Conservation (phyloP, 2,113 vertebrate genomes). For the Notarius quadriscutis region DNA sequence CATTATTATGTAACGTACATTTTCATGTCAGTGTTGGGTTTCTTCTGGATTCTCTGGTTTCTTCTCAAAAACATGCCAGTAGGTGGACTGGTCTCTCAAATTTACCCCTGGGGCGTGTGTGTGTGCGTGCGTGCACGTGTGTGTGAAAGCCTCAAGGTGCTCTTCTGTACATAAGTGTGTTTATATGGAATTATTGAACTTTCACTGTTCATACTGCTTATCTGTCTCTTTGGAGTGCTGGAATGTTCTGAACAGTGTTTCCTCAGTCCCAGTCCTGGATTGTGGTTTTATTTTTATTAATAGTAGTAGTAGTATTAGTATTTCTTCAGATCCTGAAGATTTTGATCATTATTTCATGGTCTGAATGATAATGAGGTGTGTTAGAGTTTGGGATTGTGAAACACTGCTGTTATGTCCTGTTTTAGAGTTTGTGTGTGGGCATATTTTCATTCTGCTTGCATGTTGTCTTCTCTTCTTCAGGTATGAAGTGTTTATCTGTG, state of each 20-base stretch:
- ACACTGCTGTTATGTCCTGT: background rate
- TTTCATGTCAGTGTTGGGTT: background rate
- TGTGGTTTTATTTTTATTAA: background rate
- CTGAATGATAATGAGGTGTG: background rate
- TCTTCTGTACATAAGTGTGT: background rate
- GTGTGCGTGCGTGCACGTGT: background rate
- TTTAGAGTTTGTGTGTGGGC: background rate
- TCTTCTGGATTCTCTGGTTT: background rate
- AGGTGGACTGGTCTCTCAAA: background rate
- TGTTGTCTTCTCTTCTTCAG: background rate
- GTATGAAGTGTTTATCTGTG: background rate
- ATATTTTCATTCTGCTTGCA: constrained; percentile 5
- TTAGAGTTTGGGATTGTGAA: background rate
- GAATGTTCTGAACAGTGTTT: background rate
- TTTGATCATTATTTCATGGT: background rate
- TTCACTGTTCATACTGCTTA: too few species aligned
- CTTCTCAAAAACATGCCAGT: background rate
- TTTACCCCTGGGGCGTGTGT: background rate
- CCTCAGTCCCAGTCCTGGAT: background rate
- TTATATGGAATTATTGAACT: background rate
- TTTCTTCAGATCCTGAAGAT: background rate
- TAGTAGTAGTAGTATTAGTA: too few species aligned
- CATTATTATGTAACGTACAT: background rate
- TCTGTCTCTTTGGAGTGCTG: background rate
- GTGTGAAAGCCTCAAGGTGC: background rate